Evolutionary conservation across 1,140 invertebrate genomes (phyloP).

Genomic region (Platorchestia sp.): DNA sequence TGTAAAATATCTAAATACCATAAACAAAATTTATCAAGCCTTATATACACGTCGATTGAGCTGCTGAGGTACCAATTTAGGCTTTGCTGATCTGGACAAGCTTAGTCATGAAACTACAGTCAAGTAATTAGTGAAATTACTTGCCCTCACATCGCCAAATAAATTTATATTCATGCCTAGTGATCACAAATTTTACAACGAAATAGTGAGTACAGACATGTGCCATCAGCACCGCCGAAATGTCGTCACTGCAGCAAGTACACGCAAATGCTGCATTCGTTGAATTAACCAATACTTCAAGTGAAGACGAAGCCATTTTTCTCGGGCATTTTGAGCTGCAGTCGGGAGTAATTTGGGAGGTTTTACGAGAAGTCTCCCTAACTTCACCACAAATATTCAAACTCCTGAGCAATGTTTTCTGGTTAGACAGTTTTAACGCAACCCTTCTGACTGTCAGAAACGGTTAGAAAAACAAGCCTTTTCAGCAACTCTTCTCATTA

Average conservation of each 20-base stretch:
- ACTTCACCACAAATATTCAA: neutral
- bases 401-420: neutral
- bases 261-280: neutral
- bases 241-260: neutral
- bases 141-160: neutral
- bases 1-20: too few relatives aligned
- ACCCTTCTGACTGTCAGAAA: neutral
- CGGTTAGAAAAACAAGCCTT: neutral
- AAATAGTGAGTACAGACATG: neutral
- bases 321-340: neutral
- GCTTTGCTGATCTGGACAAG: too few relatives aligned
- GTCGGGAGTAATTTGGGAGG: neutral
- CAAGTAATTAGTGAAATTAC: too few relatives aligned
- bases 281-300: neutral
- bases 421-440: neutral
- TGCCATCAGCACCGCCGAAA: neutral
- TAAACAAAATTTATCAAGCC: too few relatives aligned
- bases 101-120: too few relatives aligned
- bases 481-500: neutral
- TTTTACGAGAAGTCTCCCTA: neutral
- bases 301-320: neutral
- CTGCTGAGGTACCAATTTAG: too few relatives aligned
- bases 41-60: too few relatives aligned
- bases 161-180: neutral
- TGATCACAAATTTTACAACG: too few relatives aligned